Base-by-base conservation (phyloP, 2,113 vertebrate species). In the Scalopus aquaticus region DNA sequence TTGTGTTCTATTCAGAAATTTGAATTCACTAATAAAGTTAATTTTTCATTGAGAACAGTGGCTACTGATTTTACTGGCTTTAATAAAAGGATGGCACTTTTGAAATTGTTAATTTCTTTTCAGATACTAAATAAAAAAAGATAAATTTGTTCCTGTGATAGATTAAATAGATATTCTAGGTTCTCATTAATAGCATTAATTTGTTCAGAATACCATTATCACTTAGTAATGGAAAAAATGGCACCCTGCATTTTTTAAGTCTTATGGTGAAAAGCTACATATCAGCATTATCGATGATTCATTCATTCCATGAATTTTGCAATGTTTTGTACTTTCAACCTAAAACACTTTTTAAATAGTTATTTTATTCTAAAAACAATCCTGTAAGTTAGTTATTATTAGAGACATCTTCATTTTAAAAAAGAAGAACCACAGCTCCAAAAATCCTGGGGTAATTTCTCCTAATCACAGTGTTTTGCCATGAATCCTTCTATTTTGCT, bases 1-100 rank as follows among this genome's bases (percentile, higher is more conserved):
- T 42, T 64, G 20, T 0, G 20, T n/a, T 83, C 35, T 73, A 65
- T 83, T 93, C 12, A 90, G 58, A 54, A 86, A 44, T 39, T 69
- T 80, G 56, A 84, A 73, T 91, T 94, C 54, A 32, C 24, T 92
- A 80, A 26, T 3, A 5, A 78, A 83, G 5, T 65, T 64, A 76
- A 86, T 15, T 83, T 90, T 96, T 81, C 35, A 72, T 51, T 91
- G 94, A 74, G 46, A 82, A 35, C 58, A 32, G 13, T 19, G 30
- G n/a, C 37, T 72, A 69, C 5, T 69, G 72, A 77, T 39, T 77
- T 39, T 37, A 44, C n/a, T 20, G 67, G 17, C 80, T 84, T 69
- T 58, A n/a, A 56, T 65, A 44, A 87, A 83, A 56, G 9, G 35
- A 74, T 79, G 39, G 35, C 3, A 35, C 12, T 51, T 64, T 74